These are phyloP conservation scores for Pyralis farinalis DNA, from an alignment of 2,888 invertebrate species.

Conservation along the genomic window DNA sequence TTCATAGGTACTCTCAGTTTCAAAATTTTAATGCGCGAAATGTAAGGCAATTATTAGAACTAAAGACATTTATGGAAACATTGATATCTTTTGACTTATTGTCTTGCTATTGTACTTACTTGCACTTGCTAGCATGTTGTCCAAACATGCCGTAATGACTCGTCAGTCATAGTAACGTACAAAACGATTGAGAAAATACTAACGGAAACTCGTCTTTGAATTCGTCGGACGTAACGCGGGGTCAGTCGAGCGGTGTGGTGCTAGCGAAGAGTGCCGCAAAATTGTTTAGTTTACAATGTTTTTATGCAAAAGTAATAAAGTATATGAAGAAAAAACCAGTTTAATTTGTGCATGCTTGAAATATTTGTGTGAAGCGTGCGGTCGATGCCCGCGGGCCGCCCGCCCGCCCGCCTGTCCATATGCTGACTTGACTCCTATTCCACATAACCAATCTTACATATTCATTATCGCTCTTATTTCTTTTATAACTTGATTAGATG, in stretches of 20 bases:
- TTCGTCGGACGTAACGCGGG: slow-evolving; percentile 16
- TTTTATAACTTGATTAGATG: no score
- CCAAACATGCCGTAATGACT: no score
- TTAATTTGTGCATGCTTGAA: slow-evolving; percentile 79
- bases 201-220: slow-evolving; percentile 20
- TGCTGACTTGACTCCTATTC: background rate
- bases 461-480: background rate
- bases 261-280: slow-evolving; percentile 24
- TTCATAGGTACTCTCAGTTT: no score
- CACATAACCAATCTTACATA: background rate
- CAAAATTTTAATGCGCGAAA: no score
- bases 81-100: no score
- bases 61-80: no score
- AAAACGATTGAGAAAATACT: slow-evolving; percentile 14
- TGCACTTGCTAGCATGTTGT: no score
- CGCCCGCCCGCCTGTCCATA: background rate
- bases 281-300: slow-evolving; percentile 51
- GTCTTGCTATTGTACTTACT: no score
- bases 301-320: slow-evolving; percentile 68
- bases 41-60: no score
- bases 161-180: slow-evolving; percentile 1
- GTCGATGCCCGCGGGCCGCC: slow-evolving; percentile 61
- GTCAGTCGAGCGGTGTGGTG: slow-evolving; percentile 2
- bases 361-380: slow-evolving; percentile 74
- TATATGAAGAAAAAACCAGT: slow-evolving; percentile 72